A percentile compares a stretch with the other conserved stretches of the same genome.
These are phyloP conservation scores for Parambassis ranga DNA, from an alignment of 2,797 vertebrate species.

Conservation along the genomic window DNA sequence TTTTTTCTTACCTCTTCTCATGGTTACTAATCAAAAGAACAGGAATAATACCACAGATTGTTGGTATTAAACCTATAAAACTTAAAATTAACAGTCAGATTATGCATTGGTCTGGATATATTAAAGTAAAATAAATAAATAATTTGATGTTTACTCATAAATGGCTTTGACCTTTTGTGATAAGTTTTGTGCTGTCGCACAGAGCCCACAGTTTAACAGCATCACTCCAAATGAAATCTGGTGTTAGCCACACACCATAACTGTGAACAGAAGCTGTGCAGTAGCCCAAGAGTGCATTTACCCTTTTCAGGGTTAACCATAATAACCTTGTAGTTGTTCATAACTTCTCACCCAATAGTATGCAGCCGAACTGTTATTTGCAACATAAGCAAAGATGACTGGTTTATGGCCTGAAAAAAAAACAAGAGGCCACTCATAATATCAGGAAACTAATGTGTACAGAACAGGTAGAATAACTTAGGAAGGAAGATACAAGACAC, in stretches of 20 bases:
- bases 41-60: no score
- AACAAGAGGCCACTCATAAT: conserved; percentile 1
- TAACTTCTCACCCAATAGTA: conserved; percentile 16
- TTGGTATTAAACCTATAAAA: no score
- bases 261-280: neutral
- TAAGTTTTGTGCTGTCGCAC: no score
- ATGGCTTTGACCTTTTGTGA: neutral
- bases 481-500: no score
- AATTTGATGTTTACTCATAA: neutral
- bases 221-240: neutral
- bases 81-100: no score
- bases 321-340: neutral
- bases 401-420: neutral
- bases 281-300: neutral
- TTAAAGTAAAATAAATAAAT: no score
- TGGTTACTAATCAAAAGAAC: no score
- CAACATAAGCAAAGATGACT: neutral
- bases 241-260: neutral
- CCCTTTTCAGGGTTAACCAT: neutral
- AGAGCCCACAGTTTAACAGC: neutral
- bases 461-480: neutral
- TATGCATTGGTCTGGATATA: no score
- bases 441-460: conserved; percentile 31
- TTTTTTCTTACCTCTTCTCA: no score
- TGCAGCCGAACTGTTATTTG: neutral